These are phyloP conservation scores for Melanotaenia nigrans DNA, from an alignment of 2,797 vertebrate species.

Conservation along the genomic window DNA sequence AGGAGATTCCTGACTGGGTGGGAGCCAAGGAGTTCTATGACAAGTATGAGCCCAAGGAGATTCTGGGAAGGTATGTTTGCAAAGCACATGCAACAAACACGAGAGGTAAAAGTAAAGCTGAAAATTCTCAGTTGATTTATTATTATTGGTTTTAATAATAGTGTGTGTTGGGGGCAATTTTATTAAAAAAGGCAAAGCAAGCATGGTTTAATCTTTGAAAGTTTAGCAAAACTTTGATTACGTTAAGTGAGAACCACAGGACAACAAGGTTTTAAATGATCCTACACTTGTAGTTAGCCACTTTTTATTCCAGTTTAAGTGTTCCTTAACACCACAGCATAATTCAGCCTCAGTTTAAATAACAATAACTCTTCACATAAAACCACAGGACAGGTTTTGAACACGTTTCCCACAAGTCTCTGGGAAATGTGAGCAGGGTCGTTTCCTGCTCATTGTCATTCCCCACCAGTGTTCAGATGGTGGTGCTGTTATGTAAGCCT, in stretches of 20 bases:
- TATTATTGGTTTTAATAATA: too few species aligned
- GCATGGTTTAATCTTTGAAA: not conserved
- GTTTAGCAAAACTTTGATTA: not conserved
- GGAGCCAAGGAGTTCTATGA: constrained; percentile 93
- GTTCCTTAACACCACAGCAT: too few species aligned
- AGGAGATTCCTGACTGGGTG: constrained; percentile 89
- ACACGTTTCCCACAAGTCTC: constrained; percentile 42
- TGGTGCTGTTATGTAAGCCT: constrained; percentile 58
- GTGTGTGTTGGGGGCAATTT: too few species aligned
- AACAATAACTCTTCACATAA: not conserved
- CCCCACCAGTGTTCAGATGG: constrained; percentile 33
- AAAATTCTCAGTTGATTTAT: too few species aligned
- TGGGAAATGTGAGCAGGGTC: constrained; percentile 20
- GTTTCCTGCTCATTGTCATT: constrained; percentile 58
- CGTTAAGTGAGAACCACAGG: not conserved
- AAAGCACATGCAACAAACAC: not conserved
- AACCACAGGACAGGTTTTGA: not conserved
- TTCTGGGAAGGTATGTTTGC: constrained; percentile 91
- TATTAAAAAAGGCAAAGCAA: not conserved
- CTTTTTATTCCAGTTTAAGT: too few species aligned
- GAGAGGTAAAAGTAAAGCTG: too few species aligned
- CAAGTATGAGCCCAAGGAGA: constrained; percentile 95
- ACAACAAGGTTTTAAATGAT: too few species aligned
- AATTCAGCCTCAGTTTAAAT: too few species aligned
- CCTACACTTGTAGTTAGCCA: too few species aligned